Conservation (phyloP, 1,140 invertebrate genomes). For the Leptestheria dahalacensis region DNA sequence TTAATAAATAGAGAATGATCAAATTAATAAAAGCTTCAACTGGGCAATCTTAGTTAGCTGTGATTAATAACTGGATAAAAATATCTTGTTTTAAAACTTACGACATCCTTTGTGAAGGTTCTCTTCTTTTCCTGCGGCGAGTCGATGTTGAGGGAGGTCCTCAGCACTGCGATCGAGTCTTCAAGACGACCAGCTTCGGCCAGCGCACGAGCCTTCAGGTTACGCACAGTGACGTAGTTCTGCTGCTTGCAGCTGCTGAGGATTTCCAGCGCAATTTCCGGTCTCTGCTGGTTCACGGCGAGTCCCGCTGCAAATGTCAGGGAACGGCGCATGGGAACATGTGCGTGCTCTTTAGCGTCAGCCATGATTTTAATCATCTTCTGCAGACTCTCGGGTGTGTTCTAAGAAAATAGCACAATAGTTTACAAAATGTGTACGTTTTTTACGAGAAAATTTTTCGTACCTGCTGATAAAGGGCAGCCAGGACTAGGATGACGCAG, state of each 20-base stretch:
- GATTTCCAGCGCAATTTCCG: conserved; percentile 49
- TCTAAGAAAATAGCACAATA: conserved; percentile 39
- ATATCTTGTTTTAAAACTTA: conserved; percentile 23
- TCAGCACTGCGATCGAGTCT: conserved; percentile 44
- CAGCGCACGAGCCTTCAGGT: conserved; percentile 44
- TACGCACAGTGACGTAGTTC: conserved; percentile 47
- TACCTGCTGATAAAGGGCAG: conserved; percentile 61
- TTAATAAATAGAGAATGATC: conserved; percentile 13
- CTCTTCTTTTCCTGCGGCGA: conserved; percentile 31
- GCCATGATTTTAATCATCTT: conserved; percentile 42
- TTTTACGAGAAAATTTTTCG: conserved; percentile 4
- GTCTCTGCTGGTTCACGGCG: conserved; percentile 47
- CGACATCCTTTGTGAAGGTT: conserved; percentile 20
- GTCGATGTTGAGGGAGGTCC: conserved; percentile 39
- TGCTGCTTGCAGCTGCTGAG: conserved; percentile 32
- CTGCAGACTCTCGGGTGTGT: conserved; percentile 49
- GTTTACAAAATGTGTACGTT: neutral
- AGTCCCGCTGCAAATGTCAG: conserved; percentile 42
- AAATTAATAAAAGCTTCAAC: conserved; percentile 5
- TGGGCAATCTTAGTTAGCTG: no score
- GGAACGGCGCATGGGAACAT: conserved; percentile 39
- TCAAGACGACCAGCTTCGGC: conserved; percentile 41
- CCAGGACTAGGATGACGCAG: conserved; percentile 43
- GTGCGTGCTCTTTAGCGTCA: conserved; percentile 36
- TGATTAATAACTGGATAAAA: no score